Base-by-base conservation (phyloP, 1,140 invertebrate species). In the Theocolax elegans region DNA sequence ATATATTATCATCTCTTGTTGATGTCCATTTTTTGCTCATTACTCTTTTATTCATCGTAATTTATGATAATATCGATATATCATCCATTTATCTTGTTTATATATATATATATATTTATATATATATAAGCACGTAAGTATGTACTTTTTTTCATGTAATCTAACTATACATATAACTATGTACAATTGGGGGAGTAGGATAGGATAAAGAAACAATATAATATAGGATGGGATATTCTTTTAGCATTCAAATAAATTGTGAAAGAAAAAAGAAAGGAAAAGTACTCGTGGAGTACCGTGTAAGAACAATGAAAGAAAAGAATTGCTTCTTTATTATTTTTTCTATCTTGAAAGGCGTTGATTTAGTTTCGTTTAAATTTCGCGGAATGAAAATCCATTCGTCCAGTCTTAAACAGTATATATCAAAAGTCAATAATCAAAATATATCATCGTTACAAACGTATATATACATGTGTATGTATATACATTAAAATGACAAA, bases 121-220 rank as follows among this genome's bases (percentile, higher is more conserved):
- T 67, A 72, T 75, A 77, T 74, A 76, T 71, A 67, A 73, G 73
- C 77, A 77, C 72, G 65, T 65, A 72, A n/a, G n/a, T n/a, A n/a
- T n/a, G n/a, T 72, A 76, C 72, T 80, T 73, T 77, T n/a, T 74
- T 72, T 79, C 77, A 75, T 77, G 80, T 78, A 82, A 84, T 83
- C 82, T 84, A 85, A 81, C 82, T 86, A 86, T 84, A 84, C 82
- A 85, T 85, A 84, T 83, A 85, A 83, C 82, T 86, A 85, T 86
- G 77, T 86, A 86, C 83, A 86, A 81, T 77, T 80, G 75, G 68
- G 72, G 71, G 74, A 67, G 70, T 71, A 73, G 76, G 72, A 71
- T 72, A 67, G 73, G 73, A 74, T 12, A n/a, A n/a, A n/a, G n/a
- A n/a, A n/a, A n/a, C n/a, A n/a, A n/a, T n/a, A n/a, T n/a, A 25